Conservation (phyloP, 2,797 vertebrate genomes). For the Bradypus variegatus region DNA sequence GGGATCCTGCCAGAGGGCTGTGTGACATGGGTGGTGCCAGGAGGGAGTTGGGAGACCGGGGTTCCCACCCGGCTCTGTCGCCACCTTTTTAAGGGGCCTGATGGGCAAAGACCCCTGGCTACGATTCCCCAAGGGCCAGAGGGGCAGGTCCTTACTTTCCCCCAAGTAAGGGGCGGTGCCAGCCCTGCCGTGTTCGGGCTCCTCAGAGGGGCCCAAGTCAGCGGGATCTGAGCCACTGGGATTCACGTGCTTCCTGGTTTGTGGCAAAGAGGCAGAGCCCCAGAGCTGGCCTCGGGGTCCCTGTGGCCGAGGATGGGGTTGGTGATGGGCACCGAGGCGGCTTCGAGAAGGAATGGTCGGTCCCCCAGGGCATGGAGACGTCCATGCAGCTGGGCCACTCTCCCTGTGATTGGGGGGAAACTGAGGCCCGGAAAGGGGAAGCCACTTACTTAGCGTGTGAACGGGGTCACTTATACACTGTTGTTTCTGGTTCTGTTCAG, state of each 20-base stretch:
- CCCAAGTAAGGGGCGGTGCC: not conserved
- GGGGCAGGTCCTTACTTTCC: not conserved
- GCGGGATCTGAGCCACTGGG: not conserved
- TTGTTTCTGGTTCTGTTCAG: not conserved
- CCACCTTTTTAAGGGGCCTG: not conserved
- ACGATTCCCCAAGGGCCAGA: not conserved
- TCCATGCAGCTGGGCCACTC: not conserved
- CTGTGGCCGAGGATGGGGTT: fast-evolving
- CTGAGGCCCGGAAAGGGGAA: not conserved
- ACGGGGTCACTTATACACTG: not conserved
- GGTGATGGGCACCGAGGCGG: not conserved
- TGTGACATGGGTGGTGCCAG: fast-evolving
- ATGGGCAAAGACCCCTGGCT: fast-evolving
- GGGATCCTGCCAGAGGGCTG: not conserved
- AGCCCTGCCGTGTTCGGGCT: not conserved
- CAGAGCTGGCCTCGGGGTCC: not conserved
- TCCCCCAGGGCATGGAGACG: no score
- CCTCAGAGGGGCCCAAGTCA: not conserved
- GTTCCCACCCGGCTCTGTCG: not conserved
- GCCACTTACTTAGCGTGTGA: not conserved
- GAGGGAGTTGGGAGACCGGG: not conserved
- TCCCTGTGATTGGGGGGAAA: not conserved
- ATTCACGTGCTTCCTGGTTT: not conserved
- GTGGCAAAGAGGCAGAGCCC: not conserved
- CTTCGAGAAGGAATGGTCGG: not conserved